Conservation (phyloP, 2,797 vertebrate genomes). For the Toxotes lorentzi region DNA sequence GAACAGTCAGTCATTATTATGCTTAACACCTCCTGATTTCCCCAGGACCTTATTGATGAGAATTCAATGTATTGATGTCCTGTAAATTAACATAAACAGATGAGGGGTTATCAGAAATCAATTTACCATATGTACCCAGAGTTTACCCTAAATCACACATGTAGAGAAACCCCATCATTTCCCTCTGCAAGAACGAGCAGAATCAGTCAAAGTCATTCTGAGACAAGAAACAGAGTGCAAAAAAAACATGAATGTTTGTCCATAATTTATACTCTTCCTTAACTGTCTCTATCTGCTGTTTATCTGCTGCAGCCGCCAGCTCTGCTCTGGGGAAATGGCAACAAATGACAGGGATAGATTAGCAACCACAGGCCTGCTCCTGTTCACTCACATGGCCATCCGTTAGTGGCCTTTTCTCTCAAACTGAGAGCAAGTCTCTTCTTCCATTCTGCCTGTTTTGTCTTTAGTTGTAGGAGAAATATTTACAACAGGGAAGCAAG, state of each 20-base stretch:
- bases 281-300: conserved; percentile 76
- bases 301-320: conserved; percentile 80
- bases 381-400: conserved; percentile 71
- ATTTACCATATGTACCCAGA: not conserved
- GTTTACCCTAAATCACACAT: conserved; percentile 11
- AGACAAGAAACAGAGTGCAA: not conserved
- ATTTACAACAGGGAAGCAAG: not conserved
- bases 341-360: conserved; percentile 86
- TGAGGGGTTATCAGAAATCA: not conserved
- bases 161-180: not conserved
- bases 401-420: conserved; percentile 69
- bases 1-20: conserved; percentile 1
- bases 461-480: conserved; percentile 8
- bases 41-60: not conserved
- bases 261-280: conserved; percentile 77
- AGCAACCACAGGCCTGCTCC: conserved; percentile 84
- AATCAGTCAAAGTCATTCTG: not conserved
- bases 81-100: not conserved
- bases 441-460: conserved; percentile 20
- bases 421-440: conserved; percentile 11
- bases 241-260: conserved; percentile 39
- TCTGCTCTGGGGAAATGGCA: conserved; percentile 85
- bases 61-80: not conserved
- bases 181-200: not conserved
- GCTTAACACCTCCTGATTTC: not conserved